Evolutionary conservation across 2,888 invertebrate genomes (phyloP), one percentile per base, ranked within the genome.

Genomic region (Agrotis puta): DNA sequence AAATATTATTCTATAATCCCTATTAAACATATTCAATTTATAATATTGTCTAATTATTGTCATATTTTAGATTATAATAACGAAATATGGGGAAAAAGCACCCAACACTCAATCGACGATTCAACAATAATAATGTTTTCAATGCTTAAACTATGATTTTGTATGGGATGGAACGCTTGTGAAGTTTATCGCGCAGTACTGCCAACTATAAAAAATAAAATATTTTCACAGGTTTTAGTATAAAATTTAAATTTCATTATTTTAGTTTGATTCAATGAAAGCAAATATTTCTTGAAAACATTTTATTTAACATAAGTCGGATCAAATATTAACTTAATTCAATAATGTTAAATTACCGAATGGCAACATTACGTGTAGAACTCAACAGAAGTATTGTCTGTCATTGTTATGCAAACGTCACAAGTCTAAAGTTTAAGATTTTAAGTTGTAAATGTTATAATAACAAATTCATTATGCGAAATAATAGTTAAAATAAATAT

Each of bases 91-190:
- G 2, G 39, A 39, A 39, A 39, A 9, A 11, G 3, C 27, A 2
- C 3, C 27, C 27, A 27, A 27, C 4, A 27, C n/a, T n/a, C n/a
- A n/a, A n/a, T n/a, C 27, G 27, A 27, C 3, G 11, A 3, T 7
- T 1, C 7, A 33, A 33, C 6, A 33, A 33, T 33, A 5, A 33
- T 33, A 1, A 33, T 39, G 39, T 39, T 39, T 39, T 39, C 39
- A 39, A 64, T 64, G 71, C 43, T 73, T 27, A 14, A 24, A 50
- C 0, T 56, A 22, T 2, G 3, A 45, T 43, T 73, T 22, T 45
- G 9, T 16, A 20, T 0, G 13, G 5, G 0, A 57, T 43, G 76
- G 66, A 76, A 76, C 66, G 76, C 47, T 22, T 51, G 6, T 74
- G 81, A 81, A 33, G 43, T 50, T 20, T 9, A 9, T 7, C 2